A percentile compares a stretch with the other conserved stretches of the same genome.
Evolutionary conservation across 2,113 vertebrate species (phyloP).

Genomic region (Psilopogon haemacephalus): DNA sequence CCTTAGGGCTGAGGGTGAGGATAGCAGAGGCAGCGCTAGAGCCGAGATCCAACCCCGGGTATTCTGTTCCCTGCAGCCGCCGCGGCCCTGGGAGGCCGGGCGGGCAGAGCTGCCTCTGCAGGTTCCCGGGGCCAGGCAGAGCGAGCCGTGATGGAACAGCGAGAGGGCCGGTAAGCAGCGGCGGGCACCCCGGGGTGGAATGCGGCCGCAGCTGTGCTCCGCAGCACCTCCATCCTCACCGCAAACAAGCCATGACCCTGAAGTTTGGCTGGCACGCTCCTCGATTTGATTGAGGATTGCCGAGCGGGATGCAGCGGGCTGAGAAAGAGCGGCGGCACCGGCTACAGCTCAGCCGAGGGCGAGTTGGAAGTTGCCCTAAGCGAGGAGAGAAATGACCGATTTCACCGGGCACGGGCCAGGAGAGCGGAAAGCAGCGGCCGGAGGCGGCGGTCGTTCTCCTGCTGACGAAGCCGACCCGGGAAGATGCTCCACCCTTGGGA

Average conservation of each 20-base stretch:
- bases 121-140: not conserved
- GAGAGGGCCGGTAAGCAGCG: not conserved
- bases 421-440: not conserved
- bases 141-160: not conserved
- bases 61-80: not conserved
- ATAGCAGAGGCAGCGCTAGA: not conserved
- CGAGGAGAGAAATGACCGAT: not conserved
- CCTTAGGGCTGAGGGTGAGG: not conserved
- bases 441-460: not conserved
- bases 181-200: not conserved
- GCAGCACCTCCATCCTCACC: not conserved
- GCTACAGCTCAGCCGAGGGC: not conserved
- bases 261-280: conserved; percentile 38
- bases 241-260: not conserved
- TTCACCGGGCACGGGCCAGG: not conserved
- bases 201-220: not conserved
- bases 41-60: not conserved
- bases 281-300: not conserved
- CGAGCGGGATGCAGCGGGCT: not conserved
- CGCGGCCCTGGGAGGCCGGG: not conserved
- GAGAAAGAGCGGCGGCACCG: not conserved
- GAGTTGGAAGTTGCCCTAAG: not conserved
- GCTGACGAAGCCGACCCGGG: too few relatives aligned
- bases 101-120: not conserved
- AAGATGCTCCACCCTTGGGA: not conserved